phyloP scores from a whole-genome alignment of 2,797 vertebrate genomes.

The Melopsittacus undulatus region DNA sequence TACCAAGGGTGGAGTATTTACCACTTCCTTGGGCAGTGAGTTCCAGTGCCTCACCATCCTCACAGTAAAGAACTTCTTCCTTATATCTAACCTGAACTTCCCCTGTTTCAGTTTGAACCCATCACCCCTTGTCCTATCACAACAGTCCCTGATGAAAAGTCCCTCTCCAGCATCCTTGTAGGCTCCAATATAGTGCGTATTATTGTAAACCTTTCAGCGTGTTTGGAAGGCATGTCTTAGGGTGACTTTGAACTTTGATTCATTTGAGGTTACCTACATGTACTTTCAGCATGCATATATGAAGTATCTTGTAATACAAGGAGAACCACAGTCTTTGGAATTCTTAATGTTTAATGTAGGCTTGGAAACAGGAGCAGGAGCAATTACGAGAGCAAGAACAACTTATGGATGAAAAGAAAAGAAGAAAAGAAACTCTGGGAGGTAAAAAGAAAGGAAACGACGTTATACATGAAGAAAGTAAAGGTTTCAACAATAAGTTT shows the following conservation, averaged over 20 bases:
- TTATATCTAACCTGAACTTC: neutral
- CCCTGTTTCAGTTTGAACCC: neutral
- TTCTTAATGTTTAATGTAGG: constrained; percentile 73
- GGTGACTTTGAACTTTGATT: neutral
- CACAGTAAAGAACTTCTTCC: neutral
- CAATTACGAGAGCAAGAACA: constrained; percentile 80
- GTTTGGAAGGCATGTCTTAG: neutral
- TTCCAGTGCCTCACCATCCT: neutral
- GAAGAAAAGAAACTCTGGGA: constrained; percentile 50
- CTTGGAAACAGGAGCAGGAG: constrained; percentile 86
- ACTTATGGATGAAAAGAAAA: constrained; percentile 77
- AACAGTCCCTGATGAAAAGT: neutral
- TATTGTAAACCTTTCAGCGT: neutral
- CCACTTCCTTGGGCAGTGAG: neutral
- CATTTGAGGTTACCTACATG: neutral
- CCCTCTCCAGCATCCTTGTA: neutral
- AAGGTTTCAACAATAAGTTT: constrained; percentile 33
- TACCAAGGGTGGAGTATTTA: neutral
- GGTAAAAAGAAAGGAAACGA: constrained; percentile 60
- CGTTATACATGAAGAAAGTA: constrained; percentile 12
- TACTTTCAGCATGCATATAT: neutral
- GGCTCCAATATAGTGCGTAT: neutral
- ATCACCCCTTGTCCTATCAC: neutral
- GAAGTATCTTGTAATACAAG: neutral
- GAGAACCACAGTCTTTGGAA: neutral